Percentiles rank a stretch among this genome's conserved stretches.
Conservation (phyloP, 2,113 vertebrate species). For the Anguilla japonica region DNA sequence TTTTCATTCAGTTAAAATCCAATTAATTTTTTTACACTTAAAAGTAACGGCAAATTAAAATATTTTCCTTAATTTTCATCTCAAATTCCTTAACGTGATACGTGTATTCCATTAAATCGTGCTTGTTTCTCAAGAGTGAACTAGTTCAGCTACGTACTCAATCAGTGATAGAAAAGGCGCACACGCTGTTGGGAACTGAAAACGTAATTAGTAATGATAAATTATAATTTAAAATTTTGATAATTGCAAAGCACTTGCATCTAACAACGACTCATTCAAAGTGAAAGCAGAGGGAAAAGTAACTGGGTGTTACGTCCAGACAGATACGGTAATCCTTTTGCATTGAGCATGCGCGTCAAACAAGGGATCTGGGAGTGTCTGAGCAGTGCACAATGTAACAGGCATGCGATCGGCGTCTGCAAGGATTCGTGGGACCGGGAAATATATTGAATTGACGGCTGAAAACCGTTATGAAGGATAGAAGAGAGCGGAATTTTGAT, state of each 20-base stretch:
- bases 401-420: slow-evolving; percentile 42
- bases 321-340: slow-evolving; percentile 20
- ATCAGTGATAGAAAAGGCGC: not conserved
- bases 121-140: too few species aligned
- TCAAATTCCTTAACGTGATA: too few species aligned
- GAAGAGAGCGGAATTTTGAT: slow-evolving; percentile 15
- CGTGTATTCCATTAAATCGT: too few species aligned
- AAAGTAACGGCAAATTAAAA: too few species aligned
- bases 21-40: not conserved
- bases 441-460: slow-evolving; percentile 41
- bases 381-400: slow-evolving; percentile 43
- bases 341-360: slow-evolving; percentile 60
- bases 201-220: not conserved
- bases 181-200: not conserved
- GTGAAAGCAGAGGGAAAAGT: not conserved
- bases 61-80: too few species aligned
- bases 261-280: not conserved
- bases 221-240: too few species aligned
- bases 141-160: too few species aligned
- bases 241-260: not conserved
- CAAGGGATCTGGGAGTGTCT: slow-evolving; percentile 64
- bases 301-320: not conserved
- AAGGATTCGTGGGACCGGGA: slow-evolving; percentile 52
- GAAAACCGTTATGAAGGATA: slow-evolving; percentile 20
- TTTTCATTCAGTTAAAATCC: not conserved